A percentile compares a stretch with the other conserved stretches of the same genome.
These are phyloP conservation scores for Camponotus floridanus DNA, from an alignment of 1,140 invertebrate species.

Conservation along the genomic window DNA sequence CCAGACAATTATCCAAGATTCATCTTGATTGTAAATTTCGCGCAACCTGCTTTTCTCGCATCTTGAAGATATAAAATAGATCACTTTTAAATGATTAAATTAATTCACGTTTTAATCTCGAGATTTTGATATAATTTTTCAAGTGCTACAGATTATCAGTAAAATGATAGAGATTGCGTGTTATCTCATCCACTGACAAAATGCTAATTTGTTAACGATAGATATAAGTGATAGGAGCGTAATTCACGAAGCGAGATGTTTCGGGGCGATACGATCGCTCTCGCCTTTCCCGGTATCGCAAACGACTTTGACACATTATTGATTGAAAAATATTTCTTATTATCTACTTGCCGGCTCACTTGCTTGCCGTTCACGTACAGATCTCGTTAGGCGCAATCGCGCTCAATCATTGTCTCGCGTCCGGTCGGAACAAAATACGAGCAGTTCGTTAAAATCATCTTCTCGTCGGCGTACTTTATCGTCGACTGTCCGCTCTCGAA, in stretches of 20 bases:
- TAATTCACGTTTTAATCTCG: not conserved
- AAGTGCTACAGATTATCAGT: not conserved
- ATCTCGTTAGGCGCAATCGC: slow-evolving; percentile 41
- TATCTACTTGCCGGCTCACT: slow-evolving; percentile 18
- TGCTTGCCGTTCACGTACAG: slow-evolving; percentile 31
- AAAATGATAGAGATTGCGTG: not conserved
- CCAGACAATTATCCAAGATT: not conserved
- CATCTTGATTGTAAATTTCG: not conserved
- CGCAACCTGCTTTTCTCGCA: not conserved
- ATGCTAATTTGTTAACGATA: not conserved
- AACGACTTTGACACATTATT: slow-evolving; percentile 44
- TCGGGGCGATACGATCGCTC: slow-evolving; percentile 3
- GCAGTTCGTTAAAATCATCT: slow-evolving; percentile 15
- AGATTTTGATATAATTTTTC: not conserved
- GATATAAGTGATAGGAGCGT: too few relatives aligned
- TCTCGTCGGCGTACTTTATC: not conserved
- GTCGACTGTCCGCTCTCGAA: slow-evolving; percentile 8
- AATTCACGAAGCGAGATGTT: slow-evolving; percentile 16
- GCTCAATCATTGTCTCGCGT: slow-evolving; percentile 14
- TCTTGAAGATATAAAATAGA: not conserved
- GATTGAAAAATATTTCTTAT: slow-evolving; percentile 36
- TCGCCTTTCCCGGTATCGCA: not conserved
- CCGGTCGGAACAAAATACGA: not conserved
- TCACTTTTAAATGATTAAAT: not conserved
- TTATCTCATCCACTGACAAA: not conserved